These are phyloP conservation scores for Ctena decussata DNA, from an alignment of 2,888 invertebrate genomes.

Conservation along the genomic window DNA sequence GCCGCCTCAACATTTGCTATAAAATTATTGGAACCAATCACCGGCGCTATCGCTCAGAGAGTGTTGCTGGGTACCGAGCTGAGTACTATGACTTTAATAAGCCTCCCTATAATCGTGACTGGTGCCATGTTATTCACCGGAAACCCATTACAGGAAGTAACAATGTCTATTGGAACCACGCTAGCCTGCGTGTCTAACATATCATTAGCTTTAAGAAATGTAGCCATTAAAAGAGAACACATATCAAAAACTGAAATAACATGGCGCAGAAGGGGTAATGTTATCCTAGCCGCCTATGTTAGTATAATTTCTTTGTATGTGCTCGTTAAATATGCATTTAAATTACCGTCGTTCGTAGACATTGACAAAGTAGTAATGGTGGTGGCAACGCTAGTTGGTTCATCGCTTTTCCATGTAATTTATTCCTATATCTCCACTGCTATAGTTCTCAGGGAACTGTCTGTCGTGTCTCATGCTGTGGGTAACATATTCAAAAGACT, in stretches of 20 bases:
- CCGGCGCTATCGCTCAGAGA: conserved; percentile 57
- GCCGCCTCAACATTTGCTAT: conserved; percentile 71
- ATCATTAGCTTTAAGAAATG: conserved; percentile 64
- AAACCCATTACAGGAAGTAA: conserved; percentile 27
- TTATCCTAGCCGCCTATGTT: not conserved
- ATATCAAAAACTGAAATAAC: not conserved
- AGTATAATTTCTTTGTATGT: not conserved
- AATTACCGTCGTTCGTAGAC: not conserved
- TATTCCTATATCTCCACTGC: conserved; percentile 67
- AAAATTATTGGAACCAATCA: conserved; percentile 70
- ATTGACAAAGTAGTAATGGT: not conserved
- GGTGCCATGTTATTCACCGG: conserved; percentile 63
- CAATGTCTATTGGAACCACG: conserved; percentile 43
- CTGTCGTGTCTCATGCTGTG: conserved; percentile 69
- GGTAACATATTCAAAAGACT: conserved; percentile 68
- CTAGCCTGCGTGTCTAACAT: conserved; percentile 68
- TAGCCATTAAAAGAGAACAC: conserved; percentile 55
- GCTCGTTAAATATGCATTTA: not conserved
- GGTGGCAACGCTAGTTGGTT: not conserved
- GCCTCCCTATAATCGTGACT: conserved; percentile 61
- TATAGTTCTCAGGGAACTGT: conserved; percentile 54
- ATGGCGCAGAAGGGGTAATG: not conserved
- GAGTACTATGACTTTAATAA: conserved; percentile 26
- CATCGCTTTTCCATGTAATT: conserved; percentile 64
- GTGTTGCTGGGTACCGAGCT: conserved; percentile 45